A percentile compares a stretch with the other conserved stretches of the same genome.
Evolutionary conservation across 2,113 vertebrate genomes (phyloP).

Genomic region (Rhea pennata): DNA sequence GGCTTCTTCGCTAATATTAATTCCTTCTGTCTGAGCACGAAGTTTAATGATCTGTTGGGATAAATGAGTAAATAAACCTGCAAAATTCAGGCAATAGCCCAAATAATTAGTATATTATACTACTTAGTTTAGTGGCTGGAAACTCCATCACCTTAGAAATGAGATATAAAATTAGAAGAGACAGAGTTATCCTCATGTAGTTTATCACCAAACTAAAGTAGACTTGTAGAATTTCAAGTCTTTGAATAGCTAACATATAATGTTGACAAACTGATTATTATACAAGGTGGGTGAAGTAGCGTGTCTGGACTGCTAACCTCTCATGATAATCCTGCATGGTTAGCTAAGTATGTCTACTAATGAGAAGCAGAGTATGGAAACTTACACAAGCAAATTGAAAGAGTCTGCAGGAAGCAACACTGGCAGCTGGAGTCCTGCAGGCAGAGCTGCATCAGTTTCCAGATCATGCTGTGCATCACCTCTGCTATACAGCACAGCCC

Average conservation of each 20-base stretch:
- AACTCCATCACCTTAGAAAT: background rate
- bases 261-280: background rate
- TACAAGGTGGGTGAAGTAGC: background rate
- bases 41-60: conserved; percentile 94
- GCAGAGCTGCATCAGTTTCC: background rate
- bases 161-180: background rate
- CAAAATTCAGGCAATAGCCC: background rate
- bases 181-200: background rate
- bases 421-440: background rate
- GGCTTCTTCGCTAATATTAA: conserved; percentile 93
- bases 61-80: background rate
- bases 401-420: background rate
- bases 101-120: background rate
- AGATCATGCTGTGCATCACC: background rate
- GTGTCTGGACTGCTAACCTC: background rate
- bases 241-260: background rate
- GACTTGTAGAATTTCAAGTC: background rate
- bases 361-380: background rate
- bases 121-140: background rate
- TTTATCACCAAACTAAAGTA: background rate
- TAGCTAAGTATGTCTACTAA: background rate
- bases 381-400: accelerated
- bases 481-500: background rate
- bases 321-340: background rate
- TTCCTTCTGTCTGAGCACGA: conserved; percentile 94